Evolutionary conservation across 2,888 invertebrate genomes (phyloP).

Genomic region (Harmothoe impar): DNA sequence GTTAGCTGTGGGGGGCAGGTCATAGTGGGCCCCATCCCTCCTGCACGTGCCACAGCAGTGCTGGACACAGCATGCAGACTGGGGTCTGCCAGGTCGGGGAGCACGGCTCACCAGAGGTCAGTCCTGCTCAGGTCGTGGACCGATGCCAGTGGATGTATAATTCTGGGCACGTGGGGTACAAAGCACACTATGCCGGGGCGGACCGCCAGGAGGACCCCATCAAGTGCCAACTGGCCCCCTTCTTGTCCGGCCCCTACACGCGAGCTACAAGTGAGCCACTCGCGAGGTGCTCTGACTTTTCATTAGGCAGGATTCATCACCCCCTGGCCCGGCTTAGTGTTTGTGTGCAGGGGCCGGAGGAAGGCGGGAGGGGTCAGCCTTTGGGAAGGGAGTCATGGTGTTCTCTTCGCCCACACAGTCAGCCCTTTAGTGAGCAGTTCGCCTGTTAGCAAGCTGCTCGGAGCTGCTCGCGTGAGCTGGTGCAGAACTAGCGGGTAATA

Average conservation of each 20-base stretch:
- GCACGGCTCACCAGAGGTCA: not conserved
- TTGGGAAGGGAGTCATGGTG: not conserved
- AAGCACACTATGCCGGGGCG: not conserved
- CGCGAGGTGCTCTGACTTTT: not conserved
- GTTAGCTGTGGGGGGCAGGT: too few relatives aligned
- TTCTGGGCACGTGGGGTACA: not conserved
- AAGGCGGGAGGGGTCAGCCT: not conserved
- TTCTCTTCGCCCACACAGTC: not conserved
- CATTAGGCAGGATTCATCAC: slow-evolving; percentile 6
- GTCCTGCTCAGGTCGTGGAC: not conserved
- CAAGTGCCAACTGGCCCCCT: not conserved
- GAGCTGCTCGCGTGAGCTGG: slow-evolving; percentile 15
- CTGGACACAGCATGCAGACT: too few relatives aligned
- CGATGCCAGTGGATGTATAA: not conserved
- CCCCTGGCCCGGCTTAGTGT: not conserved
- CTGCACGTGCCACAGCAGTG: too few relatives aligned
- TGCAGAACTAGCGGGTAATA: not conserved
- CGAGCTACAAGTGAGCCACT: not conserved
- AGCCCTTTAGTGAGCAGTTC: not conserved
- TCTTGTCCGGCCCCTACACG: too few relatives aligned
- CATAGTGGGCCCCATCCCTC: too few relatives aligned
- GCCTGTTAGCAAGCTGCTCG: not conserved
- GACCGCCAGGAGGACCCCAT: not conserved
- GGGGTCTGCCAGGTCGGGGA: too few relatives aligned
- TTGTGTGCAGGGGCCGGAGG: not conserved